Evolutionary conservation across 2,888 invertebrate species (phyloP).

Genomic region (Seira ritae): DNA sequence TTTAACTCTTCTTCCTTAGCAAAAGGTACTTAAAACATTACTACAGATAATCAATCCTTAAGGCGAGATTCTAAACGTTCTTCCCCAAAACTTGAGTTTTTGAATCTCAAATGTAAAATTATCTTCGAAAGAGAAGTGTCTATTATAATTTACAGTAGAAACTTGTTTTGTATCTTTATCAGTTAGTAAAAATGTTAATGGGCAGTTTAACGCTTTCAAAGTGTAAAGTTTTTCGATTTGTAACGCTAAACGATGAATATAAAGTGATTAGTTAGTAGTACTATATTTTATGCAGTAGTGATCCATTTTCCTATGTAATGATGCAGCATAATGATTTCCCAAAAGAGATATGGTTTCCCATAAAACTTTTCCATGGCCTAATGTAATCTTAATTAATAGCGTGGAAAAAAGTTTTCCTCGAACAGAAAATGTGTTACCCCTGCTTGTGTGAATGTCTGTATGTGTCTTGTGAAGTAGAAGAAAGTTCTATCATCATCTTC

Average conservation of each 20-base stretch:
- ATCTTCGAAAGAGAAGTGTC: no score
- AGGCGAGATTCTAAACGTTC: not conserved
- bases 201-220: not conserved
- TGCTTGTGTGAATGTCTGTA: not conserved
- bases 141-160: not conserved
- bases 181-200: not conserved
- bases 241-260: not conserved
- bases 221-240: not conserved
- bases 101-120: no score
- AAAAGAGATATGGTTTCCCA: conserved; percentile 11
- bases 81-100: not conserved
- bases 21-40: not conserved
- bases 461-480: not conserved
- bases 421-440: no score
- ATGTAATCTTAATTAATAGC: not conserved
- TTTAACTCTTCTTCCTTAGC: not conserved
- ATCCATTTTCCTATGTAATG: no score
- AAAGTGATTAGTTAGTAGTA: not conserved
- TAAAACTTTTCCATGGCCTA: not conserved
- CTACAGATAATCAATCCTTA: not conserved
- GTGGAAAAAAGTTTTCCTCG: not conserved
- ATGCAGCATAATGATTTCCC: conserved; percentile 1
- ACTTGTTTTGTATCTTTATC: not conserved
- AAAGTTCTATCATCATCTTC: not conserved
- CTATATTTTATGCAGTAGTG: not conserved